Evolutionary conservation across 2,113 vertebrate species (phyloP).

Genomic region (Calyptommatus sinebrachiatus): DNA sequence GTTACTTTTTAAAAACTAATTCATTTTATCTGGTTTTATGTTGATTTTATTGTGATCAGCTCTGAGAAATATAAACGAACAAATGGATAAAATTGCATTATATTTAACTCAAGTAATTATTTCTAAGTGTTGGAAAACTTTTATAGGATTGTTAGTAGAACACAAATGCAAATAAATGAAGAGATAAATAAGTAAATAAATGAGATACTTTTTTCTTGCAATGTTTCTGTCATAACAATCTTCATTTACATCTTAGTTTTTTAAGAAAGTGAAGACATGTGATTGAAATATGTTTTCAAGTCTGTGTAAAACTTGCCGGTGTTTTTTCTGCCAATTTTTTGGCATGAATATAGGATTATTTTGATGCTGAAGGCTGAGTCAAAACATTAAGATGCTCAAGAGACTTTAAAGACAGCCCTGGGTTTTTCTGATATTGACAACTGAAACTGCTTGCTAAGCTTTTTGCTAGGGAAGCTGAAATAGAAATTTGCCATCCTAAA

Average conservation of each 20-base stretch:
- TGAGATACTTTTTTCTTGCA: neutral
- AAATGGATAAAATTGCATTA: no score
- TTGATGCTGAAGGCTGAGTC: accelerated
- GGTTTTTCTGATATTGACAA: constrained; percentile 26
- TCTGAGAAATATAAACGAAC: no score
- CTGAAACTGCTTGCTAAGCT: constrained; percentile 5
- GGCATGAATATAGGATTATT: neutral
- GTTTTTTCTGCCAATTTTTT: neutral
- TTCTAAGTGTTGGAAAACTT: no score
- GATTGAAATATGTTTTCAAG: neutral
- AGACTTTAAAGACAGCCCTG: constrained; percentile 1
- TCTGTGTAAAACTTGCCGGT: neutral
- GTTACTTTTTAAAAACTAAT: no score
- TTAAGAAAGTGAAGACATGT: neutral
- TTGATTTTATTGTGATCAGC: no score
- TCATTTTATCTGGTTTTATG: no score
- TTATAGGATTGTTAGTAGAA: no score
- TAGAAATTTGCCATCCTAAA: neutral
- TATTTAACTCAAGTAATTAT: no score
- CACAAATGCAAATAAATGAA: no score
- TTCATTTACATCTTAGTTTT: neutral
- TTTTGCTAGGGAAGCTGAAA: neutral
- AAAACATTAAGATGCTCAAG: constrained; percentile 1
- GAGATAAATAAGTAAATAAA: no score
- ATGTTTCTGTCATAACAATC: neutral